Base-by-base conservation (phyloP, 2,113 vertebrate species). In the Galeopterus variegatus region DNA sequence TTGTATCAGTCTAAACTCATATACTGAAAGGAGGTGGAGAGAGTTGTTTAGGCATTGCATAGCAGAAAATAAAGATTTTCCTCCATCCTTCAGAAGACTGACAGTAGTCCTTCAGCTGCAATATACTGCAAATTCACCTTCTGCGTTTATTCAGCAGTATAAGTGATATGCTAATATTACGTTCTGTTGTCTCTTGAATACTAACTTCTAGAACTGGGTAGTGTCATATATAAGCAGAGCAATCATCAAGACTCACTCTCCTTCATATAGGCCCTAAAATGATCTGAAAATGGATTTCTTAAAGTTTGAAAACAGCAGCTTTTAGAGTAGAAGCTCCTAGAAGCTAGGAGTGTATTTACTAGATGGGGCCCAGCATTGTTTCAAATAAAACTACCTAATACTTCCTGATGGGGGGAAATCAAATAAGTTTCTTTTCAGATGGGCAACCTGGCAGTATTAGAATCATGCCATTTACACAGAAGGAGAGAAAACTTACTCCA, bases 211-310 rank as follows among this genome's bases (percentile, higher is more conserved):
- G 75, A 65, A 28, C 45, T 19, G 58, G 33, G 9, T 24, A 23
- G 2, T 75, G 26, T 72, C 15, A 11, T 72, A 18, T 31, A 88
- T 62, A 86, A 79, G 85, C 17, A 88, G 58, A 23, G 21, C 48
- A 52, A 21, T 82, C 33, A 56, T 48, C 28, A 83, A 54, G 17
- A 60, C 19, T 70, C 28, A 14, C 62, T 95, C 9, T 85, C 56
- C 28, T 45, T 69, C 18, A 52, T 17, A 67, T 7, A 15, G 3
- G 24, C 58, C 54, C 52, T 33, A 80, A 82, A 90, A 86, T 81
- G 21, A 89, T 45, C 56, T 94, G 36, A 81, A 70, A 65, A 70
- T 84, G 17, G 56, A 62, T 93, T 95, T 89, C 26, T 18, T 83
- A 3, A 87, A 84, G 14, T 64, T 85, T 62, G 15, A 73, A 84